These are phyloP conservation scores for Scaptodrosophila lebanonensis DNA, from an alignment of 1,140 invertebrate genomes.

Conservation along the genomic window DNA sequence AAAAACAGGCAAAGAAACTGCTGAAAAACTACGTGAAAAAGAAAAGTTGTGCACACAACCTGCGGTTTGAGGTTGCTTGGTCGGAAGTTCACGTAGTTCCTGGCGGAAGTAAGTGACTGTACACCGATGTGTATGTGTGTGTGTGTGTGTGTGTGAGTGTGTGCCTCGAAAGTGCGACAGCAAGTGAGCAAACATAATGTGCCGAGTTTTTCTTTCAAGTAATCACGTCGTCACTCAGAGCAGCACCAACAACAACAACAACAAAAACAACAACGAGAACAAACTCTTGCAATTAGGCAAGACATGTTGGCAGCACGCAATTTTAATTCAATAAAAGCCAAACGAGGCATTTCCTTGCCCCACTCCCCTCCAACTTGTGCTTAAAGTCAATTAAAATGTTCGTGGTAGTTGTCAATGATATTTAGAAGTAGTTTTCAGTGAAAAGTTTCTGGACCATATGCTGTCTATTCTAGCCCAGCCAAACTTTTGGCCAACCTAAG, in stretches of 20 bases:
- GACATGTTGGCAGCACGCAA: slow-evolving; percentile 14
- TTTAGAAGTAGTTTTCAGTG: slow-evolving; percentile 24
- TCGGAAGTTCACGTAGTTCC: slow-evolving; percentile 14
- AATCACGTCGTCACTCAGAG: slow-evolving; percentile 63
- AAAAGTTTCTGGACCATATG: slow-evolving; percentile 1
- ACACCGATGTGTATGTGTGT: no score
- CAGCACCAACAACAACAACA: slow-evolving; percentile 17
- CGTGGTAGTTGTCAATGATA: no score
- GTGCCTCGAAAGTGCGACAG: no score
- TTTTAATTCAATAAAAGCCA: slow-evolving; percentile 72
- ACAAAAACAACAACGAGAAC: no score
- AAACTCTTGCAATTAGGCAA: background rate
- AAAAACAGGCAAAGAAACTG: slow-evolving; percentile 11
- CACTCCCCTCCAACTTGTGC: slow-evolving; percentile 22
- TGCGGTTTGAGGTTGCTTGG: background rate
- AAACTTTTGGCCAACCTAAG: slow-evolving; percentile 46
- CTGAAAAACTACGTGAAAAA: slow-evolving; percentile 43
- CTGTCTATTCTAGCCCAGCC: slow-evolving; percentile 35
- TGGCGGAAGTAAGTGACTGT: slow-evolving; percentile 53
- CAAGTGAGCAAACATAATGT: slow-evolving; percentile 28
- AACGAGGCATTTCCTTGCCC: slow-evolving; percentile 56
- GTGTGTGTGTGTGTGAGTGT: no score
- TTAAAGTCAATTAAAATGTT: slow-evolving; percentile 68
- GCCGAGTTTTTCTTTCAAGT: slow-evolving; percentile 32
- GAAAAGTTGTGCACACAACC: slow-evolving; percentile 20